A percentile compares a stretch with the other conserved stretches of the same genome.
phyloP scores from a whole-genome alignment of 1,140 invertebrate genomes.

The Ostrea edulis region DNA sequence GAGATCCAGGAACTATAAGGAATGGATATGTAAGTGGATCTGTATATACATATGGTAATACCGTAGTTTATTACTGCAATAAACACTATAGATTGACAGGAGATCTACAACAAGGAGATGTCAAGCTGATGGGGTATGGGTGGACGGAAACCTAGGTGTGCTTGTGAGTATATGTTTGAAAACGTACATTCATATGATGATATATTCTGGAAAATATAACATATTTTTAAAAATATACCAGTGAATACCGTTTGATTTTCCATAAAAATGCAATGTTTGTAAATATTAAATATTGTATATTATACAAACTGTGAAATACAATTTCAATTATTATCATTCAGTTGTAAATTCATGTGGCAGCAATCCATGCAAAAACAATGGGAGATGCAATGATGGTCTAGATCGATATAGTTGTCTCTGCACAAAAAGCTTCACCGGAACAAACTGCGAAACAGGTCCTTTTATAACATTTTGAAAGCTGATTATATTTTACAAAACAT shows the following conservation, averaged over 20 bases:
- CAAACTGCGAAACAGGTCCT: slow-evolving; percentile 60
- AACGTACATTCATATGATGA: too few species aligned
- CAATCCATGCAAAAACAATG: slow-evolving; percentile 87
- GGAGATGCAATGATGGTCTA: slow-evolving; percentile 84
- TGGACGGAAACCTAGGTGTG: slow-evolving; percentile 45
- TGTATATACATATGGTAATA: slow-evolving; percentile 37
- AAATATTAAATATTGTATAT: neutral
- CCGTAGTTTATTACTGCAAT: slow-evolving; percentile 49
- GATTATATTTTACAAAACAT: neutral
- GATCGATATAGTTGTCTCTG: slow-evolving; percentile 87
- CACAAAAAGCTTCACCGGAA: slow-evolving; percentile 63
- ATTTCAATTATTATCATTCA: slow-evolving; percentile 22
- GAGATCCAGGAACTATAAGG: slow-evolving; percentile 45
- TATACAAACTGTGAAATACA: too few species aligned
- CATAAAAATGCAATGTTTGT: neutral
- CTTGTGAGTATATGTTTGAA: slow-evolving; percentile 41
- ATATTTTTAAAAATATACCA: too few species aligned
- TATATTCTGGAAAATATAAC: neutral
- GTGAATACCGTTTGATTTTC: too few species aligned
- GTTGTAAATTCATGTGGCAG: slow-evolving; percentile 77
- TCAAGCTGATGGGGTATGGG: slow-evolving; percentile 10
- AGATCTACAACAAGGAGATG: neutral
- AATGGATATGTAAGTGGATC: slow-evolving; percentile 42
- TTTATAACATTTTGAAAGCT: too few species aligned
- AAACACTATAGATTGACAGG: slow-evolving; percentile 43